phyloP scores from a whole-genome alignment of 2,113 vertebrate species.

The Xenus cinereus region DNA sequence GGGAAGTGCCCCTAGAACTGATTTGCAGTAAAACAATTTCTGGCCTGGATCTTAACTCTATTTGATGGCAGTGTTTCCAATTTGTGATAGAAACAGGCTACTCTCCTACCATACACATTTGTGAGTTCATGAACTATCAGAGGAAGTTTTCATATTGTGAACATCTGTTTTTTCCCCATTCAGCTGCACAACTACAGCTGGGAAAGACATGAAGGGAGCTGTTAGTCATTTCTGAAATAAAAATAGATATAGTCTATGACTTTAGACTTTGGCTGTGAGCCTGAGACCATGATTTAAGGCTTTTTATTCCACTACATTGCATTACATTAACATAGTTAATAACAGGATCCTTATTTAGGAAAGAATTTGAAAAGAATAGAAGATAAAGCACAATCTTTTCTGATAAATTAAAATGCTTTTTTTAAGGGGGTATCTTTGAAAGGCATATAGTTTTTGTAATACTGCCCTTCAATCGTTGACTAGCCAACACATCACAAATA shows the following conservation, averaged over 20 bases:
- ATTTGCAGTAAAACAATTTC: neutral
- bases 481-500: neutral
- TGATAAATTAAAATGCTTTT: neutral
- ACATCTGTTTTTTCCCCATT: slow-evolving; percentile 49
- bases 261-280: neutral
- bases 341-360: neutral
- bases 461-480: neutral
- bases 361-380: neutral
- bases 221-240: slow-evolving; percentile 45
- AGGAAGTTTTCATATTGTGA: slow-evolving; percentile 48
- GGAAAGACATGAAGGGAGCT: slow-evolving; percentile 13
- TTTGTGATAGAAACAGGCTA: neutral
- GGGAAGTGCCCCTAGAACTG: neutral
- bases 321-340: neutral
- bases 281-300: neutral
- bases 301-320: neutral
- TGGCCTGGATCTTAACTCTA: neutral
- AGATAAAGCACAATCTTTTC: neutral
- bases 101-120: neutral
- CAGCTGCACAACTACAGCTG: slow-evolving; percentile 18
- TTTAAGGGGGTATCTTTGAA: neutral
- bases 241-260: slow-evolving; percentile 25
- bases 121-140: slow-evolving; percentile 61
- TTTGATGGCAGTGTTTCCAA: neutral
- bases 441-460: neutral